Evolutionary conservation across 2,113 vertebrate genomes (phyloP), one percentile per base, ranked within the genome.

Genomic region (Paralichthys olivaceus): DNA sequence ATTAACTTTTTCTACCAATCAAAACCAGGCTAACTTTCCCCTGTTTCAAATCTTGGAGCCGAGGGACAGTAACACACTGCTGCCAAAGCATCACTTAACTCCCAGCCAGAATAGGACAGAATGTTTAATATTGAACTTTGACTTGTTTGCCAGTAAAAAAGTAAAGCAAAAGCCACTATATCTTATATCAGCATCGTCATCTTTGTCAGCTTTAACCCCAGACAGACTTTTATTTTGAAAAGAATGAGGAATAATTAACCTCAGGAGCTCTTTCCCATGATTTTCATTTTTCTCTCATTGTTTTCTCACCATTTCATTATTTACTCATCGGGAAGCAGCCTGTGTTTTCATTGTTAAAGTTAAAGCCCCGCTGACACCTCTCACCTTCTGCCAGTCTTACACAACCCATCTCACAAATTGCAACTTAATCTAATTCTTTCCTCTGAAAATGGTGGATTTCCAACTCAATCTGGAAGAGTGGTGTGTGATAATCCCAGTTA

Each of bases 391-490:
- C 29, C 23, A 59, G 20, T 63, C 49, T 20, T n/a, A 20, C 7
- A 7, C 20, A n/a, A 53, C 28, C 60, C 78, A 83, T 89, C 68
- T 56, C 55, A 58, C 49, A 88, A 85, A 91, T 84, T 88, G 79
- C 57, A 37, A 70, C 51, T 23, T 79, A 80, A 87, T 85, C 22
- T 5, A 76, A 80, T 85, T 74, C 40, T 84, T 79, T 51, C 69
- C 83, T 26, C 60, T 28, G 59, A 73, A 79, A 88, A 67, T 1
- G 28, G 45, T 80, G 75, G 86, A 73, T 87, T 87, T 86, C 40
- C 67, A 73, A 49, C 63, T 87, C 77, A 92, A 92, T 92, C 80
- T 79, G 58, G 73, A 60, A 87, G 86, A 90, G 82, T 88, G 84
- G 28, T n/a, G 49, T 66, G 62, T 66, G 73, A 82, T 90, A 88